These are phyloP conservation scores for Clarias batrachus DNA, from an alignment of 2,113 vertebrate genomes.

Conservation along the genomic window DNA sequence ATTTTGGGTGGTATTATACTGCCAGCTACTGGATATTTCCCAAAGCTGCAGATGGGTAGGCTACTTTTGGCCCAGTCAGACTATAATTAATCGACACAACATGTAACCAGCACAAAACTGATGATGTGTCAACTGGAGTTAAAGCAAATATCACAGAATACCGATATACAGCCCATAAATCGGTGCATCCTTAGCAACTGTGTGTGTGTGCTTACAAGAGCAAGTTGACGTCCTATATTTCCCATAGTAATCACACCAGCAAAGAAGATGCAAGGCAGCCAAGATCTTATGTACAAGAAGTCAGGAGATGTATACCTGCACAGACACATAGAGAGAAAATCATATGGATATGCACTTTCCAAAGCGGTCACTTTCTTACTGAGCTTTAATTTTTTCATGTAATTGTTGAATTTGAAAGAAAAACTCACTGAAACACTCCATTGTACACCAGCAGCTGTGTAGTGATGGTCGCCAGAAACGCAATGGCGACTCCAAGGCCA, in stretches of 20 bases:
- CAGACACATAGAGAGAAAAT: background rate
- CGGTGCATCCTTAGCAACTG: no score
- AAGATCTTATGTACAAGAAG: conserved; percentile 94
- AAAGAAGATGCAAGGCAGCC: conserved; percentile 97
- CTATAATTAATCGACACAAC: no score
- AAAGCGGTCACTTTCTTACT: background rate
- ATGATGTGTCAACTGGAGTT: no score
- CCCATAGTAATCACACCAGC: conserved; percentile 97
- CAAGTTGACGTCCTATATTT: conserved; percentile 93
- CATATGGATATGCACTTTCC: background rate
- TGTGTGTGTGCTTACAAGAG: conserved; percentile 78
- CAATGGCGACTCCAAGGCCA: conserved; percentile 87
- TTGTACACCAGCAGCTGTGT: conserved; percentile 94
- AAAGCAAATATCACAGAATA: no score
- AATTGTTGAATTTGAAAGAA: background rate
- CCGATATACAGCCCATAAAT: no score
- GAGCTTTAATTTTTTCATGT: background rate
- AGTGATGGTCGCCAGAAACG: conserved; percentile 84
- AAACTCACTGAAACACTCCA: conserved; percentile 92
- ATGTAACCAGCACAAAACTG: no score
- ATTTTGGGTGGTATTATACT: no score
- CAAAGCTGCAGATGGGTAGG: no score
- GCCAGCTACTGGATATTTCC: no score
- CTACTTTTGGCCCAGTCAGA: no score
- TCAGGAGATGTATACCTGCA: conserved; percentile 91